Base-by-base conservation (phyloP, 2,797 vertebrate genomes). In the Megalops cyprinoides region DNA sequence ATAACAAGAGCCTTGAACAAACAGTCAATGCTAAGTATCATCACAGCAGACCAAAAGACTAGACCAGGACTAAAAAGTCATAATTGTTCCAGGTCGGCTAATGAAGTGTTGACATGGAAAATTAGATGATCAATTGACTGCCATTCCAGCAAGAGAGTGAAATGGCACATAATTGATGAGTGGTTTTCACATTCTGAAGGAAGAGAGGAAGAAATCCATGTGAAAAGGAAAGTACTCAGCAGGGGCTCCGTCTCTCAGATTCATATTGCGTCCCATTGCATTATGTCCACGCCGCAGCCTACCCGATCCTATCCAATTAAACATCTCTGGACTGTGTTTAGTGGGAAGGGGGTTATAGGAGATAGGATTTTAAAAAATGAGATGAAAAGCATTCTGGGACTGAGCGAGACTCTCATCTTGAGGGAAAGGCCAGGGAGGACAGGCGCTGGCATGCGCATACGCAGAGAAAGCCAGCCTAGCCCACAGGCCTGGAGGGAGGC, bases 261-360 rank as follows among this genome's bases (percentile, higher is more conserved):
- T 82, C 71, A 86, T 87, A 87, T 90, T 84, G 88, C 85, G 87
- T 91, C 87, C 85, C 71, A 82, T 69, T 80, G 76, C 82, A 76
- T 85, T 83, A 85, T 84, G 82, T 81, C 56, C 56, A 84, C 86
- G 90, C 87, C 87, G 81, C 87, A 69, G 51, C 44, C 78, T 77
- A 42, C n/a, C n/a, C n/a, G n/a, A n/a, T 74, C 65, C 62, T 53
- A 44, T 87, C 80, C 87, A 88, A 79, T 84, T 84, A 83, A 86
- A 78, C 87, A 88, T 69, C 46, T 85, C 51, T 74, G 82, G 82
- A 82, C 85, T 85, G 86, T 85, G 86, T 90, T 74, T 77, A 82
- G 82, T 89, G 83, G 87, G 81, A 39, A 42, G 58, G 58, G 49
- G 49, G 74, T 65, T 78, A 20, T 80, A n/a, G 37, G 39, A 74